phyloP scores from a whole-genome alignment of 2,113 vertebrate genomes.

The Embiotoca jacksoni region DNA sequence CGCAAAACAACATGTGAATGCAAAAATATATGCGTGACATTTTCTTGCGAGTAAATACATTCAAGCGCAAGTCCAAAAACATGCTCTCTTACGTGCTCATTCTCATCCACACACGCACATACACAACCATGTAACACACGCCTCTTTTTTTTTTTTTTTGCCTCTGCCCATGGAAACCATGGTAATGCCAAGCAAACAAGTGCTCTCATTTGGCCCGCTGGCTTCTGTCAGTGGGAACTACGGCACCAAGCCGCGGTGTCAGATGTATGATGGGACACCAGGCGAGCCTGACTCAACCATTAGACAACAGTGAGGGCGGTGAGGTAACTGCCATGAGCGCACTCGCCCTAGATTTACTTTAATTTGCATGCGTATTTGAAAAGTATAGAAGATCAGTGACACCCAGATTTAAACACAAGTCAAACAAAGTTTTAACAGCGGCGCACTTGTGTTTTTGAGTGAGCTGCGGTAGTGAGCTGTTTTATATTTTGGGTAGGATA shows the following conservation, averaged over 20 bases:
- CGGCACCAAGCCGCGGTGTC: conserved; percentile 32
- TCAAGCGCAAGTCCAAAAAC: not conserved
- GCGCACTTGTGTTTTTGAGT: not conserved
- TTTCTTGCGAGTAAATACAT: conserved; percentile 1
- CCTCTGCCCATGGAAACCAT: conserved; percentile 35
- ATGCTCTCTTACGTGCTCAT: not conserved
- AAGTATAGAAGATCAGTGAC: not conserved
- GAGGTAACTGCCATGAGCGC: conserved; percentile 10
- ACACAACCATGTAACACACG: not conserved
- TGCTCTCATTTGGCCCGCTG: conserved; percentile 28
- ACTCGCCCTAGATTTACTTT: conserved; percentile 16
- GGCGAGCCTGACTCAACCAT: conserved; percentile 10
- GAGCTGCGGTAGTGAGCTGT: not conserved
- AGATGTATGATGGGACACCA: conserved; percentile 33
- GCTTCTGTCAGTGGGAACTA: conserved; percentile 20
- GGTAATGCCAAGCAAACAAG: conserved; percentile 66
- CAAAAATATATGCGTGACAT: conserved; percentile 3
- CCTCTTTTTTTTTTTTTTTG: not conserved
- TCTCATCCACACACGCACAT: not conserved
- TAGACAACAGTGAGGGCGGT: not conserved
- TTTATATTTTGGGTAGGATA: conserved; percentile 5
- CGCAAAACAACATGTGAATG: conserved; percentile 4
- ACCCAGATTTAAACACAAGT: not conserved
- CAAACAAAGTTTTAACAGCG: not conserved
- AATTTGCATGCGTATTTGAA: not conserved